Base-by-base conservation (phyloP, 1,140 invertebrate species). In the Pemphigus obesinymphae region DNA sequence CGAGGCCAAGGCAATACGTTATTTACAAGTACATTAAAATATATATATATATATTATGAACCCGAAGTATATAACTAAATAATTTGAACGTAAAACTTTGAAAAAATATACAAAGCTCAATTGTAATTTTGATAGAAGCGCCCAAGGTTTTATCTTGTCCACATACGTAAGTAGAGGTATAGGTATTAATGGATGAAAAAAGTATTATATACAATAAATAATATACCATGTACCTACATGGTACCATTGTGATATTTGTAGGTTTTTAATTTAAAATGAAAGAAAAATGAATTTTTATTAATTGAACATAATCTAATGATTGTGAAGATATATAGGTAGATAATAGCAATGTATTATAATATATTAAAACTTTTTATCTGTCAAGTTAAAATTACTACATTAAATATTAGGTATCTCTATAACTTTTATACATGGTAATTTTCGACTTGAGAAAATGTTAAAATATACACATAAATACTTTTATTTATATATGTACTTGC, bases 1-100 rank as follows among this genome's bases (percentile, higher is more conserved):
- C 55, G 76, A 61, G 76, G 76, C 55, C 76, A 80, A 80, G 76
- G 76, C 23, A 63, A 58, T 26, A 15, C 20, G 4, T 50, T 31
- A 50, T 73, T 50, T 10, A 48, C 45, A 73, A 31, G 43, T 29
- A 50, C 50, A 73, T 50, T 20, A 34, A 73, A 73, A 73, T 73
- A 73, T 50, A 50, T n/a, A n/a, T n/a, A n/a, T n/a, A n/a, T n/a
- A n/a, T n/a, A n/a, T n/a, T n/a, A n/a, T 31, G 26, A 50, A 50
- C 43, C 2, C 43, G 10, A 11, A 50, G 45, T 50, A 50, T 31
- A 48, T 29, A 72, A 31, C 26, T 15, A 72, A 20, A 73, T 72
- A 3, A 50, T 73, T 50, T 50, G 26, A 48, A 11, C 26, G 50
- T 26, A 50, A 48, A 73, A 73, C 43, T 73, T 70, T 13, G 8